Evolutionary conservation across 1,140 invertebrate species (phyloP).

Genomic region (Diachasma alloeum): DNA sequence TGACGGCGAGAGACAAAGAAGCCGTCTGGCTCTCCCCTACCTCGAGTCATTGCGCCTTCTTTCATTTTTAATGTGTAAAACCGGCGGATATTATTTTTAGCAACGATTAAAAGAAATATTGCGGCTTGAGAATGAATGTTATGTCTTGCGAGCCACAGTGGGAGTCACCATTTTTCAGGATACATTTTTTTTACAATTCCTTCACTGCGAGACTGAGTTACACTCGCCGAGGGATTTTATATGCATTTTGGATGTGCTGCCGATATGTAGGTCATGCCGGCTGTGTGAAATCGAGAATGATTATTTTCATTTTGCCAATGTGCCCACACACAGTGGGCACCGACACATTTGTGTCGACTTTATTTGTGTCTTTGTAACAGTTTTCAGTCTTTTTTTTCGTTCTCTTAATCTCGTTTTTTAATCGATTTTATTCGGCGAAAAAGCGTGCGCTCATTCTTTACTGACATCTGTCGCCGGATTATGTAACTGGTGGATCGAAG

Average conservation of each 20-base stretch:
- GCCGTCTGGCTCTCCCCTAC: slow-evolving; percentile 7
- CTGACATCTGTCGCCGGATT: slow-evolving; percentile 30
- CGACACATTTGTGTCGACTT: slow-evolving; percentile 5
- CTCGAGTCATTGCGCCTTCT: background rate
- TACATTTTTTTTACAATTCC: background rate
- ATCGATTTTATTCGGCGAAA: background rate
- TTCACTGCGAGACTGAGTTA: background rate
- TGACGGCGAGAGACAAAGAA: slow-evolving; percentile 14
- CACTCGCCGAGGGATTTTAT: background rate
- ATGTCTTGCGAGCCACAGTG: background rate
- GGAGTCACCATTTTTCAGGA: background rate
- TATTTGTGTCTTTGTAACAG: slow-evolving; percentile 4
- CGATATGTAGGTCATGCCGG: slow-evolving; percentile 24
- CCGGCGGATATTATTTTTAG: background rate
- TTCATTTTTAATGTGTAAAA: background rate
- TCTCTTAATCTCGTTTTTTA: background rate
- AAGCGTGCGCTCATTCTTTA: slow-evolving; percentile 16
- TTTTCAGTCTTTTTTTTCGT: background rate
- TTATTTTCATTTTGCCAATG: slow-evolving; percentile 25
- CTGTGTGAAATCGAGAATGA: slow-evolving; percentile 26
- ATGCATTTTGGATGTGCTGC: background rate
- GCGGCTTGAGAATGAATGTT: background rate
- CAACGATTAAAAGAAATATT: background rate
- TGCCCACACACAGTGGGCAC: background rate
- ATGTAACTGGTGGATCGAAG: slow-evolving; percentile 11